phyloP scores from a whole-genome alignment of 1,140 invertebrate species.

The Brachionus manjavacas region DNA sequence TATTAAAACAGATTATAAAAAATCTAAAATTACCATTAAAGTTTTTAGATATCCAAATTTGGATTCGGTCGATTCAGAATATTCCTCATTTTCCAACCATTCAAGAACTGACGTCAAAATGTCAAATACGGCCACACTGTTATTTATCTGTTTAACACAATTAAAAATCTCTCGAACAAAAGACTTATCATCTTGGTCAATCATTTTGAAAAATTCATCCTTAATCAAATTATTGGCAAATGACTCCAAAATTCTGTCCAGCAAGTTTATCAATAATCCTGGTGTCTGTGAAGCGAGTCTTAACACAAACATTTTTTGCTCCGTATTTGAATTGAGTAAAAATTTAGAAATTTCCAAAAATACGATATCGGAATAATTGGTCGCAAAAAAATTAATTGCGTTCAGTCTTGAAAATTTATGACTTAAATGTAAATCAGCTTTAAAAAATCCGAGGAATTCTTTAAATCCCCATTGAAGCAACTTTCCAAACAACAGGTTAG shows the following conservation, averaged over 20 bases:
- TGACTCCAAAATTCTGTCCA: neutral
- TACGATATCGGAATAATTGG: neutral
- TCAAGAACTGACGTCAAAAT: neutral
- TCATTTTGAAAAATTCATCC: neutral
- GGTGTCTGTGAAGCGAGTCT: neutral
- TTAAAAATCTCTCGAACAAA: neutral
- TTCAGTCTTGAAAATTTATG: conserved; percentile 1
- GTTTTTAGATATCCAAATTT: neutral
- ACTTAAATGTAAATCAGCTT: neutral
- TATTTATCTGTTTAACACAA: neutral
- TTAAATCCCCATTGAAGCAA: neutral
- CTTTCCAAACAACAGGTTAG: neutral
- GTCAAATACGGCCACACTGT: conserved; percentile 9
- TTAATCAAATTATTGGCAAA: neutral
- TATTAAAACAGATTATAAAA: neutral
- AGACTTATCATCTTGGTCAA: neutral
- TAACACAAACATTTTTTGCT: neutral
- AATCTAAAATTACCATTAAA: neutral
- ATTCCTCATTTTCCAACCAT: neutral
- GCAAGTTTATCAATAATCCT: neutral
- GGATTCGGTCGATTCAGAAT: neutral
- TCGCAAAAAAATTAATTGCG: conserved; percentile 23
- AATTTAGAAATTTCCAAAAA: neutral
- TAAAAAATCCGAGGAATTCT: neutral
- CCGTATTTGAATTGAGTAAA: neutral